These are phyloP conservation scores for Biston betularia DNA, from an alignment of 2,888 invertebrate species.

Conservation along the genomic window DNA sequence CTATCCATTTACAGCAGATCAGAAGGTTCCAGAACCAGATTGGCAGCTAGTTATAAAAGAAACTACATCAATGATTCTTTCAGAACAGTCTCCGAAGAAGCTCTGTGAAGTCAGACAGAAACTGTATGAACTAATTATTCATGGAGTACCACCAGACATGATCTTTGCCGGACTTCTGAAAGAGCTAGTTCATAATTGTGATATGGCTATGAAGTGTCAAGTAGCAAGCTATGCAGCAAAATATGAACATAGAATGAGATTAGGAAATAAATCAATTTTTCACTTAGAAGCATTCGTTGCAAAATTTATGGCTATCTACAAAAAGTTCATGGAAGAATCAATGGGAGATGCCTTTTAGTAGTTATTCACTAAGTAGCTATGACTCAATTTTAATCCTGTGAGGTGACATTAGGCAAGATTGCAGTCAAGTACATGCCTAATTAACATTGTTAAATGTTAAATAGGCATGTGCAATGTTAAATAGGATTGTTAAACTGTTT, in stretches of 20 bases:
- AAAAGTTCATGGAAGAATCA: slow-evolving; percentile 93
- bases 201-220: slow-evolving; percentile 94
- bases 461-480: no score
- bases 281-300: slow-evolving; percentile 99
- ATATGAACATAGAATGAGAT: slow-evolving; percentile 96
- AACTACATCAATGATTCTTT: slow-evolving; percentile 94
- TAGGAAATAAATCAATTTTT: slow-evolving; percentile 97
- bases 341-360: slow-evolving; percentile 84
- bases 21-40: slow-evolving; percentile 94
- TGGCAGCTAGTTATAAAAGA: slow-evolving; percentile 96
- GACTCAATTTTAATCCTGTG: no score
- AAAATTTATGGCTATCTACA: slow-evolving; percentile 97
- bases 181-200: slow-evolving; percentile 95
- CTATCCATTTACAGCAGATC: slow-evolving; percentile 93
- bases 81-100: slow-evolving; percentile 94
- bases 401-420: no score
- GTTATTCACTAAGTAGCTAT: not conserved
- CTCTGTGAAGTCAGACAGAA: slow-evolving; percentile 94
- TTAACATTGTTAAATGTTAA: no score
- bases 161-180: slow-evolving; percentile 95
- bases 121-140: slow-evolving; percentile 96
- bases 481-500: no score
- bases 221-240: slow-evolving; percentile 94
- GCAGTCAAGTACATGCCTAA: no score
- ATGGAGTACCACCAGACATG: slow-evolving; percentile 96